These are phyloP conservation scores for Panagrolaimus sp. DNA, from an alignment of 1,140 invertebrate species.

Conservation along the genomic window DNA sequence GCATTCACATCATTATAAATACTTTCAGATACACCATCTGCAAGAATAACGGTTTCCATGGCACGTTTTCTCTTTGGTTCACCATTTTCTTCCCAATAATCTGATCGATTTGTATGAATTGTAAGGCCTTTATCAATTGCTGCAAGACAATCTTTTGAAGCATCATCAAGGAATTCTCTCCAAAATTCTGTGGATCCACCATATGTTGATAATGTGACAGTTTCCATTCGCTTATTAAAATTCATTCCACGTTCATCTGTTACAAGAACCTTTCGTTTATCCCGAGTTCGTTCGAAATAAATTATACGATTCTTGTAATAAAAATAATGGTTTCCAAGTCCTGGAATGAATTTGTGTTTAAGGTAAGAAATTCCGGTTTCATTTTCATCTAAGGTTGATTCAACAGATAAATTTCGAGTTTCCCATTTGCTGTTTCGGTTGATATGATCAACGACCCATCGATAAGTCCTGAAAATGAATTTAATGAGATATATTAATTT, in stretches of 20 bases:
- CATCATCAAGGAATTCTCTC: conserved; percentile 40
- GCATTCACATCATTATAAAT: conserved; percentile 63
- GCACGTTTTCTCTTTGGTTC: conserved; percentile 81
- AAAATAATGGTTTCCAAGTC: conserved; percentile 51
- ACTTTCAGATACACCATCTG: conserved; percentile 70
- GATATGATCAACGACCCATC: conserved; percentile 57
- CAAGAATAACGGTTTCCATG: conserved; percentile 81
- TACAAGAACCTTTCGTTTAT: conserved; percentile 46
- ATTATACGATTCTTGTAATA: conserved; percentile 37
- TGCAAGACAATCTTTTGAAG: conserved; percentile 46
- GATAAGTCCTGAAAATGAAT: conserved; percentile 45
- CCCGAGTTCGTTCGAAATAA: conserved; percentile 50
- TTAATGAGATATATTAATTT: background rate
- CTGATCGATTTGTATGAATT: no score
- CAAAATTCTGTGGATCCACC: conserved; percentile 24
- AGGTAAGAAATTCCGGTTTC: conserved; percentile 49
- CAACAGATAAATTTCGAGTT: conserved; percentile 39
- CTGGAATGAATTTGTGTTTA: conserved; percentile 47
- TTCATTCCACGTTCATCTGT: conserved; percentile 27
- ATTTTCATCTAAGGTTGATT: conserved; percentile 38
- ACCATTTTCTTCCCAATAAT: conserved; percentile 78
- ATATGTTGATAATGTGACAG: conserved; percentile 55
- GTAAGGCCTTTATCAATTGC: conserved; percentile 29
- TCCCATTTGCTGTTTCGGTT: conserved; percentile 45
- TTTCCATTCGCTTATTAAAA: conserved; percentile 48